These are phyloP conservation scores for Labia minor DNA, from an alignment of 2,888 invertebrate genomes.

Conservation along the genomic window DNA sequence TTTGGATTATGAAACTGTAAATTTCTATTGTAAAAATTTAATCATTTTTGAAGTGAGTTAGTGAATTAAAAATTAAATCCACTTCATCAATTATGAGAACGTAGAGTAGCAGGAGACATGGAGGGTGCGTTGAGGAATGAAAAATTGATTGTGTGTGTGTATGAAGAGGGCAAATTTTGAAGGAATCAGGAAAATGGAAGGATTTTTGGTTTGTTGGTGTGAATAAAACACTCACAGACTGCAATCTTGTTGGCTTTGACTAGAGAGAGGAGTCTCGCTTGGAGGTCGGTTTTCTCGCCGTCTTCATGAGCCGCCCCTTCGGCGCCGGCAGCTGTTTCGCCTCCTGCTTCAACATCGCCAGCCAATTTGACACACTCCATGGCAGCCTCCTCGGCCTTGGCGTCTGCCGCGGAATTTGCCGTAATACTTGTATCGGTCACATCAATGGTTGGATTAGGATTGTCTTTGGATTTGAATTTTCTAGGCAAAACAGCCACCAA, in stretches of 20 bases:
- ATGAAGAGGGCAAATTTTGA: too few relatives aligned
- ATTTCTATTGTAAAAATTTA: too few relatives aligned
- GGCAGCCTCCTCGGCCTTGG: constrained; percentile 53
- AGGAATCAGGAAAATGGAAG: too few relatives aligned
- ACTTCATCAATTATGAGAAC: too few relatives aligned
- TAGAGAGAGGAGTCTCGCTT: neutral
- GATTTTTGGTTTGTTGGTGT: too few relatives aligned
- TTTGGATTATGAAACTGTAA: too few relatives aligned
- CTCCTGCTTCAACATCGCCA: constrained; percentile 27
- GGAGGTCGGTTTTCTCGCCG: constrained; percentile 37
- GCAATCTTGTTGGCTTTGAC: neutral
- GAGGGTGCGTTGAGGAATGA: too few relatives aligned
- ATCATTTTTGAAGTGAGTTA: too few relatives aligned
- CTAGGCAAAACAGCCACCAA: constrained; percentile 41
- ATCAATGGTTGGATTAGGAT: neutral
- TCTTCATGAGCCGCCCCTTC: constrained; percentile 41
- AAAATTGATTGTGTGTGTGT: too few relatives aligned
- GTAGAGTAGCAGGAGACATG: too few relatives aligned
- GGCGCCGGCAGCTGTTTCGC: constrained; percentile 33
- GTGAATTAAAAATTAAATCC: too few relatives aligned
- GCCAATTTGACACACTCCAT: constrained; percentile 63
- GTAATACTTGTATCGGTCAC: constrained; percentile 17
- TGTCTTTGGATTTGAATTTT: constrained; percentile 20
- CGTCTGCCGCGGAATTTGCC: constrained; percentile 48
- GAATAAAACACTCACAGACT: neutral